Evolutionary conservation across 1,140 invertebrate species (phyloP).

Genomic region (Euwallacea similis): DNA sequence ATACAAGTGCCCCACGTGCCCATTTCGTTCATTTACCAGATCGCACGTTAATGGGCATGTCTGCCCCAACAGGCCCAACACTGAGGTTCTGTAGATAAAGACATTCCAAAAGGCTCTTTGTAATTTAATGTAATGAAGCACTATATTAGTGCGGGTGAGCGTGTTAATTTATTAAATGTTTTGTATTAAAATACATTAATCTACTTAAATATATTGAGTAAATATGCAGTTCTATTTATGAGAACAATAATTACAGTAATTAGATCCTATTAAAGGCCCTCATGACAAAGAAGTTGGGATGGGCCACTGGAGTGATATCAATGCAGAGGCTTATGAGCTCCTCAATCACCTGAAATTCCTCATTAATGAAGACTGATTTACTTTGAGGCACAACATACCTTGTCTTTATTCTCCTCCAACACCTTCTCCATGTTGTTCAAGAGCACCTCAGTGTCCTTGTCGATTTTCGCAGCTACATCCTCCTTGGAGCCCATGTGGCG

Average conservation of each 20-base stretch:
- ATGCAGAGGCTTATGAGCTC: slow-evolving; percentile 70
- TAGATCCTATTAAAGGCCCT: slow-evolving; percentile 22
- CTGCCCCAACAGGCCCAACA: no score
- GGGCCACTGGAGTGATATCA: slow-evolving; percentile 1
- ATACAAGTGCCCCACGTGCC: no score
- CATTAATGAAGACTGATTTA: no score
- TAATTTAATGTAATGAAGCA: no score
- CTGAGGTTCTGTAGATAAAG: no score
- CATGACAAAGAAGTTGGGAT: slow-evolving; percentile 16
- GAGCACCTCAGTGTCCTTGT: slow-evolving; percentile 79
- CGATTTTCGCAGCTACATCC: slow-evolving; percentile 86
- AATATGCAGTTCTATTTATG: neutral
- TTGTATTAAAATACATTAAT: no score
- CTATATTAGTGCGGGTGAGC: no score
- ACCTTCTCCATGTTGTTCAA: slow-evolving; percentile 83
- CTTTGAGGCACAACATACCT: slow-evolving; percentile 55
- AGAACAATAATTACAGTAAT: neutral
- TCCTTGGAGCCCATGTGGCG: slow-evolving; percentile 91
- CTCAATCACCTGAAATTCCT: slow-evolving; percentile 66
- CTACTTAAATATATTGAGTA: no score
- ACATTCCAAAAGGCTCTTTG: no score
- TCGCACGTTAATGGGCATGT: no score
- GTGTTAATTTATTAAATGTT: no score
- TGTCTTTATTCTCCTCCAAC: slow-evolving; percentile 72
- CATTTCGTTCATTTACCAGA: no score